Evolutionary conservation across 1,140 invertebrate species (phyloP).

Genomic region (Trichonephila clavata): DNA sequence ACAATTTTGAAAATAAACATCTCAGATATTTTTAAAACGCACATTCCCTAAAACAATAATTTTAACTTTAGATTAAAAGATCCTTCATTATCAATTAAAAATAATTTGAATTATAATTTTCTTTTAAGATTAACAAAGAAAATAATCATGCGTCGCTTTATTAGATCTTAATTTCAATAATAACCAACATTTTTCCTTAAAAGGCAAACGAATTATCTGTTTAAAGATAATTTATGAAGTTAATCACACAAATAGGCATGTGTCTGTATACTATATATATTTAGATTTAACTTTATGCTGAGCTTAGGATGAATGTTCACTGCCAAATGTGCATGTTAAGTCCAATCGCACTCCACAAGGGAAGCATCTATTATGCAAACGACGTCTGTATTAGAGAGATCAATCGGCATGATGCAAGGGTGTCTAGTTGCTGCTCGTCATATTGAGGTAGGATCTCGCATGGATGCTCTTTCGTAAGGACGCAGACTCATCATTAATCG

Average conservation of each 20-base stretch:
- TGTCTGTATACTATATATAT: not conserved
- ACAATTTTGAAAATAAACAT: too few relatives aligned
- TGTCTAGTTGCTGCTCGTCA: not conserved
- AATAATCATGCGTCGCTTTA: too few relatives aligned
- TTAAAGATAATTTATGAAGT: not conserved
- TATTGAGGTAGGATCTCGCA: constrained; percentile 25
- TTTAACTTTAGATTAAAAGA: too few relatives aligned
- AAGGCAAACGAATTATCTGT: too few relatives aligned
- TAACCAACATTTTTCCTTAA: too few relatives aligned
- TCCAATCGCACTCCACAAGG: not conserved
- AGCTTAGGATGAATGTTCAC: constrained; percentile 7
- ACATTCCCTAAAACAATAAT: too few relatives aligned
- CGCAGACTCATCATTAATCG: constrained; percentile 11
- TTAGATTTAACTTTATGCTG: not conserved
- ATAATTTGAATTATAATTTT: too few relatives aligned
- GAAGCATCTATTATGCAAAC: constrained; percentile 31
- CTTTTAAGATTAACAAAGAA: too few relatives aligned
- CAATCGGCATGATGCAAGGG: constrained; percentile 11
- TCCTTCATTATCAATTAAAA: too few relatives aligned
- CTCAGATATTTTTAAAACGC: too few relatives aligned
- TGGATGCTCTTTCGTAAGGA: constrained; percentile 33
- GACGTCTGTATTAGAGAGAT: constrained; percentile 36
- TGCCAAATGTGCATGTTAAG: constrained; percentile 20
- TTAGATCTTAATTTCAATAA: too few relatives aligned
- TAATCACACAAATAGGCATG: not conserved